These are phyloP conservation scores for Xiphophorus birchmanni DNA, from an alignment of 2,797 vertebrate species.

Conservation along the genomic window DNA sequence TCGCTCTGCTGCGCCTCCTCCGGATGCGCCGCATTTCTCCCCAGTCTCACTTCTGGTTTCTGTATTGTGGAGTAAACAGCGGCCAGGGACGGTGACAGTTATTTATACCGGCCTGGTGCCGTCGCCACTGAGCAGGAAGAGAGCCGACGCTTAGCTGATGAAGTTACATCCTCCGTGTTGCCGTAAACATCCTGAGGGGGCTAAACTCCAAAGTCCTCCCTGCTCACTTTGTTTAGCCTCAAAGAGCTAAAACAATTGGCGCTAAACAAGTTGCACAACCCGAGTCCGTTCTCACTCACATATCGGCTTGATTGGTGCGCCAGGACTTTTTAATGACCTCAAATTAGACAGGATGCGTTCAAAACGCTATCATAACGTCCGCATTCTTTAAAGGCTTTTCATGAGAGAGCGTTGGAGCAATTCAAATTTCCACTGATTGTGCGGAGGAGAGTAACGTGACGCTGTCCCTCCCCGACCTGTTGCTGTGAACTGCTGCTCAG, in stretches of 20 bases:
- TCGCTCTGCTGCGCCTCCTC: not conserved
- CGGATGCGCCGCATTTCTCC: not conserved
- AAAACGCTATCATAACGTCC: not conserved
- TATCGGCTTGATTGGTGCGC: not conserved
- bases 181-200: conserved; percentile 19
- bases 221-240: not conserved
- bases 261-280: not conserved
- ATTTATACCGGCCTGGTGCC: conserved; percentile 44
- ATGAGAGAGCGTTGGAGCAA: not conserved
- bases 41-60: not conserved
- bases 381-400: not conserved
- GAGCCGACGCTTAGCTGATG: conserved; percentile 24
- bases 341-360: no score
- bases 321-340: not conserved
- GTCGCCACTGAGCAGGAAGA: not conserved
- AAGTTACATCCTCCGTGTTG: conserved; percentile 43
- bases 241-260: not conserved
- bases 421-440: not conserved
- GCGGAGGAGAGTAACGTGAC: not conserved
- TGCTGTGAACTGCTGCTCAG: not conserved
- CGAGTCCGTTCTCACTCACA: not conserved
- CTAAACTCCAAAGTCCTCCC: not conserved
- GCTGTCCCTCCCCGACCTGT: not conserved
- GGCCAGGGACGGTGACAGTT: conserved; percentile 22
- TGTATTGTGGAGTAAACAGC: not conserved